Base-by-base conservation (phyloP, 2,888 invertebrate genomes). In the Polydrusus tereticollis region DNA sequence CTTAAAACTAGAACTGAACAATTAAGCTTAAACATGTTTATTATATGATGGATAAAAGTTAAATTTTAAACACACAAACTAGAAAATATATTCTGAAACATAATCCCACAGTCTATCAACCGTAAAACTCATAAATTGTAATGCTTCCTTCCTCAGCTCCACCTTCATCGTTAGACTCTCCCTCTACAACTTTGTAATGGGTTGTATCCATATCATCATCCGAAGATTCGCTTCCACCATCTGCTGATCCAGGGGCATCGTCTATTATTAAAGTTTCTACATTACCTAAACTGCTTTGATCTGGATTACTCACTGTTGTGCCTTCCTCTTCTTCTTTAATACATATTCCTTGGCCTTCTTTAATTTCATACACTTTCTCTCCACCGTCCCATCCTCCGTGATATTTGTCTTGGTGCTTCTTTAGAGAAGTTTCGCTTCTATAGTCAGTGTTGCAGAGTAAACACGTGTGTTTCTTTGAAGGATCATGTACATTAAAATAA, bases 401-500 rank as follows among this genome's bases (percentile, higher is more conserved):
- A 23, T 21, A n/a, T 12, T 7, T 29, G 16, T 45, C n/a, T 6
- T 29, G 29, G 26, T 67, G 68, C 14, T 52, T 26, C 6, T 57
- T 23, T 4, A 66, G 29, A 33, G 41, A 29, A 12, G 6, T 8
- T 16, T 47, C 18, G 5, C 21, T 33, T 52, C 14, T 58, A 57
- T 43, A 66, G 23, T 29, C 18, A 0, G 8, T 47, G 0, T 7
- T 10, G 10, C 67, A 58, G 12, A 3, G 1, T 3, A 12, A 7
- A 14, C 67, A 68, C 10, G 2, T 7, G 14, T 29, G 8, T 16
- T 26, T 33, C 1, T 12, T 20, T 12, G 14, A 5, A 8, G 0
- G 8, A 23, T 52, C 23, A 18, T 72, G 72, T 0, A 69, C 47
- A 5, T 12, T 29, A 16, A 43, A 50, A 77, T 72, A 71, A 71